phyloP scores from a whole-genome alignment of 53 echinoderm and acorn worm genomes.

The Patiria pectinifera region DNA sequence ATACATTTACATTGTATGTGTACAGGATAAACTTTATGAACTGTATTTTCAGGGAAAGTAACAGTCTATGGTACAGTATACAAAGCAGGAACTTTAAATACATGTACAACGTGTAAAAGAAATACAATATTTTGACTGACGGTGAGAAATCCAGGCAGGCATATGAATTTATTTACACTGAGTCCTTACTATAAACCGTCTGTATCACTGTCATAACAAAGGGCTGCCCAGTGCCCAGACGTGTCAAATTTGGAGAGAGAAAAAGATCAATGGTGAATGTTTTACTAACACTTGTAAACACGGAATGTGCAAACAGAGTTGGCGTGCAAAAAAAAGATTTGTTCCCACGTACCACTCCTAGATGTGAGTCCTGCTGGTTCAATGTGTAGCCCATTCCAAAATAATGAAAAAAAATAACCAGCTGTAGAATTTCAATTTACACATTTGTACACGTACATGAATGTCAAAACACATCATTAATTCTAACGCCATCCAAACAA shows the following conservation, averaged over 20 bases:
- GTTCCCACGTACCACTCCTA: not conserved
- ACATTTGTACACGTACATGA: not conserved
- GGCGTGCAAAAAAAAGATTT: not conserved
- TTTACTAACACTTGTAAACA: not conserved
- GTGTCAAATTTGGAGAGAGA: not conserved
- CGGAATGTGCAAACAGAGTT: not conserved
- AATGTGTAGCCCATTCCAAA: not conserved
- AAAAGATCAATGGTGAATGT: constrained; percentile 7
- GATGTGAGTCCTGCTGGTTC: too few species aligned
- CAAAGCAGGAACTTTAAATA: too few species aligned
- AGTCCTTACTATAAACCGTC: constrained; percentile 19
- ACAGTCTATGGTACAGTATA: too few species aligned
- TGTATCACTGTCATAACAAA: constrained; percentile 20
- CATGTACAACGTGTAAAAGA: too few species aligned
- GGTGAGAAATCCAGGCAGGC: not conserved
- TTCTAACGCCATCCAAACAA: not conserved
- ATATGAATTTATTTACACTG: constrained; percentile 24
- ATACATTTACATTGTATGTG: too few species aligned
- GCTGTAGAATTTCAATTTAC: not conserved
- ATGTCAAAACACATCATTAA: not conserved
- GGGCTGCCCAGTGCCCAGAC: not conserved
- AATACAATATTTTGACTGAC: not conserved
- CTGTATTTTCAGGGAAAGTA: too few species aligned
- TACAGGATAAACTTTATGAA: too few species aligned
- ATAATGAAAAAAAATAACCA: not conserved